phyloP scores from a whole-genome alignment of 2,888 invertebrate species.

The Monochamus alternatus region DNA sequence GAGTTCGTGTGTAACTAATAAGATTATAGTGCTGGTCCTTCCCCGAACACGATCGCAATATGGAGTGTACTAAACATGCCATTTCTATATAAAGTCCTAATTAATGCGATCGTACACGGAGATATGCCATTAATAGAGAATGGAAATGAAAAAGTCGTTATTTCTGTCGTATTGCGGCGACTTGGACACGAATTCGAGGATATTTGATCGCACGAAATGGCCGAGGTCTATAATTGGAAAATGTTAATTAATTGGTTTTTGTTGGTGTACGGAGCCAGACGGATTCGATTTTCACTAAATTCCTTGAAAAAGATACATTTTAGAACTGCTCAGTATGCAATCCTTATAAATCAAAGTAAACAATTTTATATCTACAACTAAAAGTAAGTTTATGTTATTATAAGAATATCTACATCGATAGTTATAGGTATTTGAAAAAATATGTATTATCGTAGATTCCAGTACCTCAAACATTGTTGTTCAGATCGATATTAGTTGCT shows the following conservation, averaged over 20 bases:
- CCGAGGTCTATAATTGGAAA: not conserved
- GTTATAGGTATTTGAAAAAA: no score
- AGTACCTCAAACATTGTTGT: no score
- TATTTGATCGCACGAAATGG: not conserved
- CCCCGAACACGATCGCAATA: not conserved
- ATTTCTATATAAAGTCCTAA: constrained; percentile 18
- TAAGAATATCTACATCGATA: no score
- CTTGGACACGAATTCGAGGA: not conserved
- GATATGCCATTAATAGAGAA: constrained; percentile 28
- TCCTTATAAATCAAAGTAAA: no score
- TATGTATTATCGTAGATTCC: no score
- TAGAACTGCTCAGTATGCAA: no score
- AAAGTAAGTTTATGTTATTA: no score
- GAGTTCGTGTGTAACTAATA: not conserved
- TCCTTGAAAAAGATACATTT: no score
- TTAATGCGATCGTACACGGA: constrained; percentile 8
- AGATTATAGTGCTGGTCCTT: not conserved
- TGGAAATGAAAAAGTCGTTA: constrained; percentile 13
- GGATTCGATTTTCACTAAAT: no score
- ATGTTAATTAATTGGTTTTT: not conserved
- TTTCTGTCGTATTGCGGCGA: constrained; percentile 1
- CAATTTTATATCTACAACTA: no score
- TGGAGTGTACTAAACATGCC: constrained; percentile 13
- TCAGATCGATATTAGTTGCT: no score
- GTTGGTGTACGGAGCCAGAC: no score